Conservation (phyloP, 1,140 invertebrate species). For the Plectrocnemia conspersa region DNA sequence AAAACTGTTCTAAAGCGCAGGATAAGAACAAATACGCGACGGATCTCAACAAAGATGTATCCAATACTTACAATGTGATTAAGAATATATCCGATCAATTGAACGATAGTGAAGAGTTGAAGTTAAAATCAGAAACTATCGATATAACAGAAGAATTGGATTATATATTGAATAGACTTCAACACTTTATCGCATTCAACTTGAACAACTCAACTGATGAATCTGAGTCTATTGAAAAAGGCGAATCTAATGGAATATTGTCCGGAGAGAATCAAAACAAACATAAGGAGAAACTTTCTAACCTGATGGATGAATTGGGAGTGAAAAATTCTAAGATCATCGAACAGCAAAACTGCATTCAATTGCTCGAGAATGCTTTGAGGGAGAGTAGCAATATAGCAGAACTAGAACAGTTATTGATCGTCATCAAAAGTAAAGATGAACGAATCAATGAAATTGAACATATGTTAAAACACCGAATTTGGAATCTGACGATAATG, state of each 20-base stretch:
- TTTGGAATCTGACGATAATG: constrained; percentile 37
- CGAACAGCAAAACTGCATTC: constrained; percentile 54
- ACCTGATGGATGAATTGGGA: constrained; percentile 48
- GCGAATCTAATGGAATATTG: constrained; percentile 4
- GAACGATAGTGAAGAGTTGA: neutral
- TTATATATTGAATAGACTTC: constrained; percentile 24
- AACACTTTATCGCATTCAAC: constrained; percentile 21
- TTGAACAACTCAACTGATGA: neutral
- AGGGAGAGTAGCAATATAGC: constrained; percentile 54
- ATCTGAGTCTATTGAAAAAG: neutral
- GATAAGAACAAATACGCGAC: constrained; percentile 31
- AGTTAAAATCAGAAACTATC: neutral
- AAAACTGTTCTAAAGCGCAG: constrained; percentile 23
- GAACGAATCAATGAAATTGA: constrained; percentile 51
- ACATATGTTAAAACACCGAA: constrained; percentile 43
- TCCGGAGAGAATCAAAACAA: constrained; percentile 31
- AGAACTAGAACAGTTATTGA: constrained; percentile 50
- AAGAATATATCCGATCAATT: constrained; percentile 12
- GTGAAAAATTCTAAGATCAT: constrained; percentile 52
- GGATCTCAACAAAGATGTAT: constrained; percentile 28
- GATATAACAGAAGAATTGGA: constrained; percentile 17
- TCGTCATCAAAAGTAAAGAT: constrained; percentile 53
- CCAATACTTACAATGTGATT: constrained; percentile 20
- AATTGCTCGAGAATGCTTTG: constrained; percentile 52
- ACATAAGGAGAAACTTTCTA: constrained; percentile 43